Evolutionary conservation across 2,113 vertebrate genomes (phyloP).

Genomic region (Pithys albifrons): DNA sequence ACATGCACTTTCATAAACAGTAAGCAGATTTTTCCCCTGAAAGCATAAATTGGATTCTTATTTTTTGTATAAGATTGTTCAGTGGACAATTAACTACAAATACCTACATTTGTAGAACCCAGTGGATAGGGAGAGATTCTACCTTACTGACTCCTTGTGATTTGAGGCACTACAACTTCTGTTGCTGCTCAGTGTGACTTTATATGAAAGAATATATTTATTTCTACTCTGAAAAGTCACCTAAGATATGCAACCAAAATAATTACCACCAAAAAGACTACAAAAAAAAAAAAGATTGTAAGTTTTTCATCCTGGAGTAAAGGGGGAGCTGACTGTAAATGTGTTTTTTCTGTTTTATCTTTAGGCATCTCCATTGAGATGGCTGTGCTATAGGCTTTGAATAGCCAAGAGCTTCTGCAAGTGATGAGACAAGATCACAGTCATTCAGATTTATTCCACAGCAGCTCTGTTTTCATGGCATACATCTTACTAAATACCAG

Average conservation of each 20-base stretch:
- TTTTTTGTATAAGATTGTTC: background rate
- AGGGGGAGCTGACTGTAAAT: background rate
- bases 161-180: background rate
- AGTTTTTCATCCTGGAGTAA: background rate
- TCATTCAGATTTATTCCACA: background rate
- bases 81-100: background rate
- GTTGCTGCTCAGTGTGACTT: background rate
- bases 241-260: background rate
- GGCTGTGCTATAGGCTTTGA: background rate
- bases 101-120: background rate
- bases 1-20: background rate
- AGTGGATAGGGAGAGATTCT: background rate
- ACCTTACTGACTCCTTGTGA: background rate
- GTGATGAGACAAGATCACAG: background rate
- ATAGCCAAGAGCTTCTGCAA: background rate
- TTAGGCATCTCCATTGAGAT: background rate
- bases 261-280: background rate
- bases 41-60: background rate
- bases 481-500: background rate
- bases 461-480: background rate
- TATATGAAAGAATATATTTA: background rate
- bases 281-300: accelerated
- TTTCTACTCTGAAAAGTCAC: background rate
- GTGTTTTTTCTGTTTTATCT: background rate
- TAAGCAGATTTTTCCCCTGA: background rate